Evolutionary conservation across 2,888 invertebrate genomes (phyloP).

Genomic region (Conops quadrifasciatus): DNA sequence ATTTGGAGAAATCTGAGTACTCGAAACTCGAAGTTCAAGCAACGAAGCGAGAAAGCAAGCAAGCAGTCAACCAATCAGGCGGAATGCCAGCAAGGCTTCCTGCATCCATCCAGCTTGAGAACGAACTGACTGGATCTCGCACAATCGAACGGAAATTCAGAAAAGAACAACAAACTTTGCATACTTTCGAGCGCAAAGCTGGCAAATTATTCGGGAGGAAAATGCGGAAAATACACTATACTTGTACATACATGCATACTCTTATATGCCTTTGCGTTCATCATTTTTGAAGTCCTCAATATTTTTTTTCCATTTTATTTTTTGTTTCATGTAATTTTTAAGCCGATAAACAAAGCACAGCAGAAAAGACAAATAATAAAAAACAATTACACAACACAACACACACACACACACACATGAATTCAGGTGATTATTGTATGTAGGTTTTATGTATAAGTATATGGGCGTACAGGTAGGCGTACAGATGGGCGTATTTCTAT

Average conservation of each 20-base stretch:
- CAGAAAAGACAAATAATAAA: neutral
- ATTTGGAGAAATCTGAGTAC: no score
- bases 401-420: constrained; percentile 6
- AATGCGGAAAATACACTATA: neutral
- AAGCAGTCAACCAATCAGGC: no score
- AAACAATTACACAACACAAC: neutral
- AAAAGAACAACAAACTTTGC: neutral
- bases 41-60: no score
- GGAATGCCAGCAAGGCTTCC: no score
- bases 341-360: neutral
- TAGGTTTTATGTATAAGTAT: no score
- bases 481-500: neutral
- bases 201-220: neutral
- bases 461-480: neutral
- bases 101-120: no score
- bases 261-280: neutral
- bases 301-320: constrained; percentile 24
- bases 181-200: constrained; percentile 27
- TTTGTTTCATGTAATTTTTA: no score
- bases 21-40: no score
- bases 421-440: neutral
- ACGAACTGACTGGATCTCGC: no score
- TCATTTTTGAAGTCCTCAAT: constrained; percentile 33
- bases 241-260: no score
- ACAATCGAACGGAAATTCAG: no score